phyloP scores from a whole-genome alignment of 2,888 invertebrate genomes.

The Leptogaster cylindrica region DNA sequence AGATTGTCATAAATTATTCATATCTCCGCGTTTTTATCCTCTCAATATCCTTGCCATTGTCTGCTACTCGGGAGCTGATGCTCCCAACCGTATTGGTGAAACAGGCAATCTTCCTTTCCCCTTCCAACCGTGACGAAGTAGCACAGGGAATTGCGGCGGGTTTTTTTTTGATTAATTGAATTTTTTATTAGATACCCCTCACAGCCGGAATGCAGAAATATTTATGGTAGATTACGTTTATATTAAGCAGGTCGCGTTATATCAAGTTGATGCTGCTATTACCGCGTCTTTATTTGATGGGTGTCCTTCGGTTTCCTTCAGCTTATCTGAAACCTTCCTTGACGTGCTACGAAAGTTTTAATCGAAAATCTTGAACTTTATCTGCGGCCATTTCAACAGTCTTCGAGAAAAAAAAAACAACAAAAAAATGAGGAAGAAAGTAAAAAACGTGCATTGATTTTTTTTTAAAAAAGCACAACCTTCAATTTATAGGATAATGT shows the following conservation, averaged over 20 bases:
- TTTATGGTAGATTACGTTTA: conserved; percentile 29
- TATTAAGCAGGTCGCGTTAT: conserved; percentile 31
- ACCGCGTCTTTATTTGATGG: conserved; percentile 12
- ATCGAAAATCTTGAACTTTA: conserved; percentile 39
- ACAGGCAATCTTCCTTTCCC: conserved; percentile 5
- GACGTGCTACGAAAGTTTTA: conserved; percentile 34
- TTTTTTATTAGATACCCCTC: conserved; percentile 30
- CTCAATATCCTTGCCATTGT: conserved; percentile 44
- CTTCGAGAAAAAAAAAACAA: not conserved
- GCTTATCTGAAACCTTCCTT: conserved; percentile 13
- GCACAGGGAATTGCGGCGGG: not conserved
- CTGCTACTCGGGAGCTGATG: conserved; percentile 18
- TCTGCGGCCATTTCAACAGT: conserved; percentile 13
- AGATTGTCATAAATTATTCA: conserved; percentile 47
- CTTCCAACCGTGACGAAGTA: not conserved
- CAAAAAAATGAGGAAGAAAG: no score
- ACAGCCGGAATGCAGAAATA: conserved; percentile 33
- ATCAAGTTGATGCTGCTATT: conserved; percentile 35
- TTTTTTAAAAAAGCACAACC: not conserved
- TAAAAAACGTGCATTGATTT: no score
- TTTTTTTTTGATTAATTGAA: conserved; percentile 37
- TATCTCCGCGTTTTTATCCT: conserved; percentile 44
- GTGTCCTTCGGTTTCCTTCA: conserved; percentile 6
- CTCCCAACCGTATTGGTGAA: conserved; percentile 11
- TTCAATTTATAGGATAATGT: conserved; percentile 7